These are phyloP conservation scores for Pollimyrus isidori DNA, from an alignment of 2,113 vertebrate genomes.

Conservation along the genomic window DNA sequence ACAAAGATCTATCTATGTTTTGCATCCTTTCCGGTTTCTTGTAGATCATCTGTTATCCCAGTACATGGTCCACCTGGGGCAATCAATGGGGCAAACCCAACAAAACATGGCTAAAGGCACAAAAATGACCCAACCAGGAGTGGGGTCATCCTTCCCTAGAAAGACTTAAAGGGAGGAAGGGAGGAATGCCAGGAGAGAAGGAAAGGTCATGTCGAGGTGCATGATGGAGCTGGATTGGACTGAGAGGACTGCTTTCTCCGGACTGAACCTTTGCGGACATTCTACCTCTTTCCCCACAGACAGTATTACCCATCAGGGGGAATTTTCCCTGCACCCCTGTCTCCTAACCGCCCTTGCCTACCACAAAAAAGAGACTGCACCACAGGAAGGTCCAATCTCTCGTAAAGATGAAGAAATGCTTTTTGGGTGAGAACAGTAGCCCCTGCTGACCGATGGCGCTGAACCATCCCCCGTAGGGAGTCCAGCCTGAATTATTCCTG, in stretches of 20 bases:
- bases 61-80: background rate
- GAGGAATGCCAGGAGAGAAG: background rate
- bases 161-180: background rate
- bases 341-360: background rate
- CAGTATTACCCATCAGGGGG: background rate
- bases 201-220: background rate
- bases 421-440: background rate
- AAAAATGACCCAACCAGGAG: background rate
- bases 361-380: background rate
- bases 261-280: background rate
- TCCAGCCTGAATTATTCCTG: background rate
- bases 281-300: background rate
- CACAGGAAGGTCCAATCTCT: background rate
- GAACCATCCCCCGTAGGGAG: background rate
- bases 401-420: background rate
- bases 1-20: background rate
- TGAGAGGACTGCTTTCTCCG: background rate
- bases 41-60: background rate
- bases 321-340: background rate
- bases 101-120: background rate
- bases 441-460: background rate
- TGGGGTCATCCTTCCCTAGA: background rate
- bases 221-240: background rate
- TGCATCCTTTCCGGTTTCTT: background rate
- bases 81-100: background rate